phyloP scores from a whole-genome alignment of 37 sponge, comb jelly and placozoan species.

The Chondrosia reniformis region DNA sequence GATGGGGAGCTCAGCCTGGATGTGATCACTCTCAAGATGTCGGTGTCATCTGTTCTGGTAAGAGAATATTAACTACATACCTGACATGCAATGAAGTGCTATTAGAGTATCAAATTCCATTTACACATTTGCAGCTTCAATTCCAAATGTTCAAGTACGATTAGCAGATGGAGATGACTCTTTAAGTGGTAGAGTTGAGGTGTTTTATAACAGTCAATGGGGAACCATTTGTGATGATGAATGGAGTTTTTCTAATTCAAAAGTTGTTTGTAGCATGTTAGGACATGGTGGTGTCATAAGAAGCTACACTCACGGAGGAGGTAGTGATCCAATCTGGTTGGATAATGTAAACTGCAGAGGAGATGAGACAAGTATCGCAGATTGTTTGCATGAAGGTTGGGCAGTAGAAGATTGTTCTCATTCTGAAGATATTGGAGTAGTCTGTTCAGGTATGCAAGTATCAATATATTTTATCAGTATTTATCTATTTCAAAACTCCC shows the following conservation, averaged over 20 bases:
- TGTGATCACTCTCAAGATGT: no score
- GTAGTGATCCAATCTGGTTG: conserved; percentile 14
- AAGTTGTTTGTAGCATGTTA: conserved; percentile 2
- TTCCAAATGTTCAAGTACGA: background rate
- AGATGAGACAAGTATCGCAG: background rate
- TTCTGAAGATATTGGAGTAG: conserved; percentile 9
- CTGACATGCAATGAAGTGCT: no score
- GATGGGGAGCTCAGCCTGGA: no score
- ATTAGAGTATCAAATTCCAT: no score
- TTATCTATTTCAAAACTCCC: no score
- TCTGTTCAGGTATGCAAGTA: background rate
- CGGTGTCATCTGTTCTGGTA: no score
- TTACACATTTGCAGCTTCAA: no score
- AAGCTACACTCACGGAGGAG: background rate
- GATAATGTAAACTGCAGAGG: conserved; percentile 6
- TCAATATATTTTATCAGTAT: no score
- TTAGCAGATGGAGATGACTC: background rate
- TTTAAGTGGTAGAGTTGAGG: background rate
- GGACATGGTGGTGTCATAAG: background rate
- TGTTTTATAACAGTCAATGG: background rate
- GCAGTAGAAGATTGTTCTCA: conserved; percentile 8
- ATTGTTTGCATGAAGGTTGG: conserved; percentile 12
- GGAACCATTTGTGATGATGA: conserved; percentile 7
- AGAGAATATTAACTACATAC: no score
- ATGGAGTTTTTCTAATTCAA: background rate